phyloP scores from a whole-genome alignment of 2,888 invertebrate genomes.

The Nudaria mundana region DNA sequence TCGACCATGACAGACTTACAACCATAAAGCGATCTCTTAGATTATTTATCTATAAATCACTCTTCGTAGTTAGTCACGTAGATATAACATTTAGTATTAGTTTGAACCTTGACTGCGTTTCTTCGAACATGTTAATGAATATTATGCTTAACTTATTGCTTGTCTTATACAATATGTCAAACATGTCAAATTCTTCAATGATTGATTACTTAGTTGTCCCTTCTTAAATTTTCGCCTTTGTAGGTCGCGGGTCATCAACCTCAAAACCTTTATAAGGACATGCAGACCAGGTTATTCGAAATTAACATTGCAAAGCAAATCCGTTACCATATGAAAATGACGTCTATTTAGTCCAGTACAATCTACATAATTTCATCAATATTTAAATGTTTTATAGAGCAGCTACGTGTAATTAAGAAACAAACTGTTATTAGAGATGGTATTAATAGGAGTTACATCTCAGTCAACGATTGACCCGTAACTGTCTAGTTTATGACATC shows the following conservation, averaged over 20 bases:
- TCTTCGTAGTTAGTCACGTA: too few species aligned
- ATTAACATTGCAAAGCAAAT: constrained; percentile 56
- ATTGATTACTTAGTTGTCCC: constrained; percentile 32
- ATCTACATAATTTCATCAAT: constrained; percentile 3
- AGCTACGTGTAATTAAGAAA: too few species aligned
- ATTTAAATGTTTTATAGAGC: not conserved
- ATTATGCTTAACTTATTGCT: too few species aligned
- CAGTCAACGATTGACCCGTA: constrained; percentile 34
- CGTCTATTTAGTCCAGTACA: constrained; percentile 12
- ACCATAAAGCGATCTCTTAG: too few species aligned
- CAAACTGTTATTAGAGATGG: too few species aligned
- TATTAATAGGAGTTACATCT: constrained; percentile 14
- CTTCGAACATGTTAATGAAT: too few species aligned
- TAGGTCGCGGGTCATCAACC: constrained; percentile 55
- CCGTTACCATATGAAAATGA: constrained; percentile 41
- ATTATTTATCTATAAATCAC: too few species aligned
- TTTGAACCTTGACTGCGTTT: too few species aligned
- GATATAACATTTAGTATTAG: too few species aligned
- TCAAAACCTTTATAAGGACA: constrained; percentile 58
- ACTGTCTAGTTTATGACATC: constrained; percentile 50
- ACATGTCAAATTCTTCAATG: constrained; percentile 30
- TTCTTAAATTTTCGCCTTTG: constrained; percentile 49
- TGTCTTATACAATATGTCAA: too few species aligned
- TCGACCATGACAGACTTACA: too few species aligned
- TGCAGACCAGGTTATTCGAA: constrained; percentile 48